Evolutionary conservation across 64 coral and sea anemone species (phyloP), one percentile per base, ranked within the genome.

Genomic region (Montipora sp.): DNA sequence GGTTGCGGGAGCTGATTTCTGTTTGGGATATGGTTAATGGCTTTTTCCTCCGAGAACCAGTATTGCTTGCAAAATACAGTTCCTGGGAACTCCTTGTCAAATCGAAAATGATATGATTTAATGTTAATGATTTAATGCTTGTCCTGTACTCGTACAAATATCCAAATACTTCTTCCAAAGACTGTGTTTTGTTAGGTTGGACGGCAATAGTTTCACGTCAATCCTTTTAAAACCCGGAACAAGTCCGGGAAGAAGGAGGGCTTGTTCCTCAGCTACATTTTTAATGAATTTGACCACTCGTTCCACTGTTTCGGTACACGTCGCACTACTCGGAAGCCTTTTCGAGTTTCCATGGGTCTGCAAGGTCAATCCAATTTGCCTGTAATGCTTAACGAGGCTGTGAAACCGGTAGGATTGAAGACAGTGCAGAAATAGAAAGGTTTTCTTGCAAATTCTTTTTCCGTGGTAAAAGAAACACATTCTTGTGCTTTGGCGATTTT

Each of bases 231-330:
- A 91, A 43, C 90, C 90, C 2, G 80, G 90, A 44, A 91, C 90
- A 15, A 80, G 68, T 18, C 80, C 90, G 8, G 90, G 90, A 11
- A 75, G 53, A 55, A 91, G 4, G 23, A 91, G 79, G 21, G 90
- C 89, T 74, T 91, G 89, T 53, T 91, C 58, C 59, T 91, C 89
- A 23, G 89, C 89, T 19, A 74, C 44, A 59, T 91, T 91, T 16
- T 19, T 55, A 50, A 91, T 91, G n/a, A 91, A 91, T 73, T 91
- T 83, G 2, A 83, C 27, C 13, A 91, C 89, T 43, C 48, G 15
- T 75, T 73, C 78, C 60, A 91, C n/a, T 51, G 89, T 75, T 36
- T 91, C 69, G 5, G 0, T 7, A 11, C 24, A 74, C 15, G 14
- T 83, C 45, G 89, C 79, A 24, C 46, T 68, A 66, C 89, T 91